phyloP scores from a whole-genome alignment of 2,797 vertebrate genomes.

The Zonotrichia albicollis region DNA sequence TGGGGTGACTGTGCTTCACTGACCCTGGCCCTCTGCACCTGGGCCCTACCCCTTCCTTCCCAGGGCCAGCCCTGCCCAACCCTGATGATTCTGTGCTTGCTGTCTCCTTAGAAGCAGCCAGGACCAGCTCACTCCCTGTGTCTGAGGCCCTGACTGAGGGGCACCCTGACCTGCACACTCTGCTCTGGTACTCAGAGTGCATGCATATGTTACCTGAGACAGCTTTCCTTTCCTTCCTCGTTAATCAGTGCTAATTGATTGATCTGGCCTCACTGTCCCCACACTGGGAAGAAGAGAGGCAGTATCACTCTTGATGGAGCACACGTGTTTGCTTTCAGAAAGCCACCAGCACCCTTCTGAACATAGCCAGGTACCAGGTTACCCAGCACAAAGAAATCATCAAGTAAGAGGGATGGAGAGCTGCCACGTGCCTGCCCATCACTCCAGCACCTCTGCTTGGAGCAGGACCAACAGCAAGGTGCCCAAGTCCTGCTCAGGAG shows the following conservation, averaged over 20 bases:
- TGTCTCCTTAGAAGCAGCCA: not conserved
- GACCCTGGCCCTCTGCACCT: not conserved
- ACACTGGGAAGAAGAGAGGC: not conserved
- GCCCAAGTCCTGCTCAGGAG: not conserved
- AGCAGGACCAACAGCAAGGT: fast-evolving
- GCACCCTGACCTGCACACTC: not conserved
- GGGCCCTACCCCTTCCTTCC: not conserved
- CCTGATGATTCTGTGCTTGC: not conserved
- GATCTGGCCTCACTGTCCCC: not conserved
- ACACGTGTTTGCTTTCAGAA: not conserved
- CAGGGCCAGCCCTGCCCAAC: not conserved
- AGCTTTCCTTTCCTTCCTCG: not conserved
- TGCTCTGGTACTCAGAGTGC: not conserved
- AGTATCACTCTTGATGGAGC: not conserved
- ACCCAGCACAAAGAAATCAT: not conserved
- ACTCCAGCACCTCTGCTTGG: not conserved
- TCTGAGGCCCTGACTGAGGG: not conserved
- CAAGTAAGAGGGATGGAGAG: not conserved
- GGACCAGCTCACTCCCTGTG: not conserved
- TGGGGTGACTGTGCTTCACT: not conserved
- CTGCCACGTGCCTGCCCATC: fast-evolving
- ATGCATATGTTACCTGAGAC: not conserved
- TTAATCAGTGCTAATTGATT: not conserved
- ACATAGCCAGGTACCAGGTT: not conserved
- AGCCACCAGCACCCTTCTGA: not conserved